Conservation (phyloP, 1,140 invertebrate genomes). For the Scaptomyza graminum region DNA sequence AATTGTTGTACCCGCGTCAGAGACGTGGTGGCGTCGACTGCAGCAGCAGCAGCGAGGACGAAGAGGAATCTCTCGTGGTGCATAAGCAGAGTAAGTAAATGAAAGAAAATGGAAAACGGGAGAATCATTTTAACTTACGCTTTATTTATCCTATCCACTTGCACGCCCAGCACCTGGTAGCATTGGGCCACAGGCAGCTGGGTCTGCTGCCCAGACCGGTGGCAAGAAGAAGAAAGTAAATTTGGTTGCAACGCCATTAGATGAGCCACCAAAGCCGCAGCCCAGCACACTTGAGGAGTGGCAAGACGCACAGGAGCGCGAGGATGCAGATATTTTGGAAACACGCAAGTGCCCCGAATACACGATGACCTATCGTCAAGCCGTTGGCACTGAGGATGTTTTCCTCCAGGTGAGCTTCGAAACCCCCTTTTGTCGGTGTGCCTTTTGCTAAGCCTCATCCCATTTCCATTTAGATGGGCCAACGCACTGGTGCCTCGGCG, state of each 20-base stretch:
- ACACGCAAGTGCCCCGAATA: slow-evolving; percentile 90
- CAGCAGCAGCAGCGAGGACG: slow-evolving; percentile 71
- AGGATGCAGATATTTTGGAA: slow-evolving; percentile 85
- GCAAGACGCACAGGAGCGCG: slow-evolving; percentile 84
- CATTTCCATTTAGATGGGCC: slow-evolving; percentile 88
- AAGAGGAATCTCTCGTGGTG: slow-evolving; percentile 49
- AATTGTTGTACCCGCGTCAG: slow-evolving; percentile 57
- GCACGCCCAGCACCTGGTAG: slow-evolving; percentile 46
- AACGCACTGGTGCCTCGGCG: slow-evolving; percentile 91
- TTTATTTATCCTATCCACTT: background rate
- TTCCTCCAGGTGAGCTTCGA: slow-evolving; percentile 88
- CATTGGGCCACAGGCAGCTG: slow-evolving; percentile 40
- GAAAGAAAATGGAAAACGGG: background rate
- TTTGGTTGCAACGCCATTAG: slow-evolving; percentile 44
- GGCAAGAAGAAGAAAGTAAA: slow-evolving; percentile 46
- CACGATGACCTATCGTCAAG: slow-evolving; percentile 92
- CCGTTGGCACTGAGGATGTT: slow-evolving; percentile 93
- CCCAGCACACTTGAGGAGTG: slow-evolving; percentile 85
- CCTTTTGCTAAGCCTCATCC: background rate
- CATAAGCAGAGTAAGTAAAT: slow-evolving; percentile 60
- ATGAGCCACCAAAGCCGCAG: slow-evolving; percentile 32
- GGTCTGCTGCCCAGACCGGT: slow-evolving; percentile 3
- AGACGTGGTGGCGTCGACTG: slow-evolving; percentile 40
- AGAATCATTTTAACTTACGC: background rate
- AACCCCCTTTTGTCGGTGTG: background rate